These are phyloP conservation scores for Stegodyphus dumicola DNA, from an alignment of 1,140 invertebrate species.

Conservation along the genomic window DNA sequence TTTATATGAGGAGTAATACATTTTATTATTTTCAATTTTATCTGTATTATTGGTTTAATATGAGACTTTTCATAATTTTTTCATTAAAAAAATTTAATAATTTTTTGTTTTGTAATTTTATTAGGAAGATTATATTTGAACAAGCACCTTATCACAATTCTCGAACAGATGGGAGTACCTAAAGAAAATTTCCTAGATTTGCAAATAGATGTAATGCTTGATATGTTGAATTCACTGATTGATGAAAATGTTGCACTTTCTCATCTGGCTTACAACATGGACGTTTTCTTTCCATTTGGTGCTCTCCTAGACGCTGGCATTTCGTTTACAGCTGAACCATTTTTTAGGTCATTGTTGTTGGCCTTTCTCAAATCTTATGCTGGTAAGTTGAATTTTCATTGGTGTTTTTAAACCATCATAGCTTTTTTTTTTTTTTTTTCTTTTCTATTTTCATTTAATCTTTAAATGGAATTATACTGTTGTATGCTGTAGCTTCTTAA, in stretches of 20 bases:
- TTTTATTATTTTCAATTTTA: no score
- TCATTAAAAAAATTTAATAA: background rate
- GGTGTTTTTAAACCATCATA: background rate
- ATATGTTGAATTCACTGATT: conserved; percentile 59
- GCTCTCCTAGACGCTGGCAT: conserved; percentile 37
- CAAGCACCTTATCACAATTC: conserved; percentile 63
- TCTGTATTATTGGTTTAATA: no score
- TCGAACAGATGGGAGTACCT: conserved; percentile 62
- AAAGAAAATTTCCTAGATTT: conserved; percentile 53
- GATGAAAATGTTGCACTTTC: conserved; percentile 8
- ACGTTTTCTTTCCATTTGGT: conserved; percentile 6
- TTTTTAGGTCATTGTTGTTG: conserved; percentile 53
- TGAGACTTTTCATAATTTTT: background rate
- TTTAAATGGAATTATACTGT: no score
- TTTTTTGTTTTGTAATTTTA: conserved; percentile 5
- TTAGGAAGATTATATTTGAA: conserved; percentile 61
- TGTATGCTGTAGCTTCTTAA: no score
- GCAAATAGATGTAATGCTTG: conserved; percentile 39
- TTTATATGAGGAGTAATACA: no score
- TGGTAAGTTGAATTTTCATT: conserved; percentile 6
- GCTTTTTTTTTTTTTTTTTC: no score
- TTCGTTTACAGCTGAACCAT: conserved; percentile 57
- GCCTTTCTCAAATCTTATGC: conserved; percentile 24
- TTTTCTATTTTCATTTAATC: no score
- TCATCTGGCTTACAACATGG: background rate